Conservation (phyloP, 2,113 vertebrate species). For the Australoheros scitulus region DNA sequence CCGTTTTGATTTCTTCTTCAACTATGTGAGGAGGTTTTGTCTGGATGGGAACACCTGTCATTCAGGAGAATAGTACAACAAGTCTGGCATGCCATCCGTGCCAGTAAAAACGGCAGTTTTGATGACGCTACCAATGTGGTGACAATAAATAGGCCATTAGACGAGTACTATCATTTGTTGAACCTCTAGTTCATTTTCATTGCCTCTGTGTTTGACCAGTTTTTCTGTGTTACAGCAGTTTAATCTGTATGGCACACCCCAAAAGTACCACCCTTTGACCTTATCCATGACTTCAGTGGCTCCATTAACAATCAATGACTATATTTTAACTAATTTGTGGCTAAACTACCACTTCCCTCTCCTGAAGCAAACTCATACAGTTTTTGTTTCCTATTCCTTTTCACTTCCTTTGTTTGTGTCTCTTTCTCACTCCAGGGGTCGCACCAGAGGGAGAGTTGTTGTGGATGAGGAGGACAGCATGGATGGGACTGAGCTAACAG, state of each 20-base stretch:
- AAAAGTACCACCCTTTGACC: conserved; percentile 3
- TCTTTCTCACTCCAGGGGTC: conserved; percentile 83
- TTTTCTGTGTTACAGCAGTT: not conserved
- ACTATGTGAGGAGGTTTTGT: not conserved
- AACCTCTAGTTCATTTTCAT: not conserved
- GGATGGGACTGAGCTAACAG: conserved; percentile 92
- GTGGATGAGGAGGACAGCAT: conserved; percentile 97
- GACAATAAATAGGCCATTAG: not conserved
- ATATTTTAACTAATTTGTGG: conserved; percentile 66
- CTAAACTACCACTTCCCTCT: not conserved
- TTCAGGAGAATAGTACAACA: no score
- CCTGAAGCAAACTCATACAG: not conserved
- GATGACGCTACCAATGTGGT: not conserved
- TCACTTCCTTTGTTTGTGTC: conserved; percentile 23
- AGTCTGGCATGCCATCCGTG: not conserved
- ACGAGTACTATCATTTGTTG: not conserved
- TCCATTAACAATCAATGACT: conserved; percentile 62
- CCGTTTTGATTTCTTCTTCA: not conserved
- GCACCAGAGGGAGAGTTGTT: conserved; percentile 89
- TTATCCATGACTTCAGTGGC: conserved; percentile 45
- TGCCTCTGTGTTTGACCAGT: not conserved
- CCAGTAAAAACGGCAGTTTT: not conserved
- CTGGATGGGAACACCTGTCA: not conserved
- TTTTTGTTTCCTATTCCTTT: conserved; percentile 24
- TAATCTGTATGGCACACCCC: conserved; percentile 14